These are phyloP conservation scores for Picus viridis DNA, from an alignment of 2,797 vertebrate genomes.

Conservation along the genomic window DNA sequence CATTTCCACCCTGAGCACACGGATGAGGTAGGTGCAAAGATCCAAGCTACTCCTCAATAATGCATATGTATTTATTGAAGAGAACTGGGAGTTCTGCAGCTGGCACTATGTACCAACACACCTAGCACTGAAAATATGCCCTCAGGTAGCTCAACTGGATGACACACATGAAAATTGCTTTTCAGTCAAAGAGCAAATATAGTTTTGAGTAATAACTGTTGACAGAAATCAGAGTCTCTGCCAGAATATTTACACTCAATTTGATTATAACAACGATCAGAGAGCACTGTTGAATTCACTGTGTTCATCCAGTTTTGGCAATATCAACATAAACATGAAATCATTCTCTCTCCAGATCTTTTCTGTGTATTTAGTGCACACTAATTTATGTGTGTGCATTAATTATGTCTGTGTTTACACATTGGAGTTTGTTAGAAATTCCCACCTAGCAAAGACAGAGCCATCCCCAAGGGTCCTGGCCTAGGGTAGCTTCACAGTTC, in stretches of 20 bases:
- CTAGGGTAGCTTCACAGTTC: not conserved
- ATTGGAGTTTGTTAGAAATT: not conserved
- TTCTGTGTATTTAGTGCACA: not conserved
- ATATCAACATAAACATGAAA: not conserved
- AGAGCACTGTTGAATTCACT: constrained; percentile 54
- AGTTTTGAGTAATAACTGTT: constrained; percentile 52
- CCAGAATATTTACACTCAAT: constrained; percentile 58
- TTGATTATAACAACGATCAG: constrained; percentile 40
- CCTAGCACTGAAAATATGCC: not conserved
- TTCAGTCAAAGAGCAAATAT: constrained; percentile 33
- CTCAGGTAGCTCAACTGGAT: not conserved
- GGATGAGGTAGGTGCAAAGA: not conserved
- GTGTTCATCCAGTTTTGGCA: constrained; percentile 33
- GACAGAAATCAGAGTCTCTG: constrained; percentile 27
- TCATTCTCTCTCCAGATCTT: not conserved
- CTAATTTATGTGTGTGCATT: not conserved
- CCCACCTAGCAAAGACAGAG: constrained; percentile 6
- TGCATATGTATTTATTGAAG: not conserved
- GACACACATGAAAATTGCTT: not conserved
- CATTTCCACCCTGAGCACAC: not conserved
- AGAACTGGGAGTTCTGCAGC: not conserved
- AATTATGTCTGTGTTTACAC: not conserved
- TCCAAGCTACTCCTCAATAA: not conserved
- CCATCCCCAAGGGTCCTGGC: not conserved
- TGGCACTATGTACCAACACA: not conserved